Evolutionary conservation across 1,140 invertebrate species (phyloP).

Genomic region (Aleiodes sp.): DNA sequence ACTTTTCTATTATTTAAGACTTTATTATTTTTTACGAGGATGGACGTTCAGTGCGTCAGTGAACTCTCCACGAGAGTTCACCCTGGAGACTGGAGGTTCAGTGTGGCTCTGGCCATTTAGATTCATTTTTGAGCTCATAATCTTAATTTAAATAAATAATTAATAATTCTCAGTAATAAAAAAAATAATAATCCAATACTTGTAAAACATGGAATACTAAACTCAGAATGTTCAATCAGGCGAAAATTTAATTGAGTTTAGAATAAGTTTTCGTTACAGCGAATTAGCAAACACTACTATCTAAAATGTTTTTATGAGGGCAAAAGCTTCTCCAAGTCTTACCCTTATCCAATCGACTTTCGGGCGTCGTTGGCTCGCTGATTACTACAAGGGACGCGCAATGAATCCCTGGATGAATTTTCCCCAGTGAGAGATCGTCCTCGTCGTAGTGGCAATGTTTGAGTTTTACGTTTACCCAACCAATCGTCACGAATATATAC

Average conservation of each 20-base stretch:
- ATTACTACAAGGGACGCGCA: conserved; percentile 21
- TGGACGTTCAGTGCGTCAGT: too few relatives aligned
- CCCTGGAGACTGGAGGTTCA: too few relatives aligned
- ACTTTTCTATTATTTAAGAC: too few relatives aligned
- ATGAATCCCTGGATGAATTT: conserved; percentile 19
- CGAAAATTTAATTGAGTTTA: not conserved
- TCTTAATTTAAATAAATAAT: too few relatives aligned
- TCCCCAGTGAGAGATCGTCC: conserved; percentile 12
- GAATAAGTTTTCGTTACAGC: not conserved
- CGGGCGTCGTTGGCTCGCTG: conserved; percentile 17
- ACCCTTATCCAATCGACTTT: not conserved
- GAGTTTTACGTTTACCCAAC: conserved; percentile 19
- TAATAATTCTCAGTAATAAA: too few relatives aligned
- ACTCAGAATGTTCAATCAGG: not conserved
- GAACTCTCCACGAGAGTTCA: too few relatives aligned
- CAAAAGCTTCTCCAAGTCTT: not conserved
- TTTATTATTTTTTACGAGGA: too few relatives aligned
- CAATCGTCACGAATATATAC: not conserved
- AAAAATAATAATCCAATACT: too few relatives aligned
- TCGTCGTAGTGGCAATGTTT: conserved; percentile 9
- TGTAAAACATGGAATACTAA: not conserved
- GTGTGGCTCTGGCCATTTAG: too few relatives aligned
- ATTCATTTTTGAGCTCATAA: too few relatives aligned
- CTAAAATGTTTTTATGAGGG: not conserved
- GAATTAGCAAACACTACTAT: conserved; percentile 3